A percentile compares a stretch with the other conserved stretches of the same genome.
These are phyloP conservation scores for Nasonia longicornis DNA, from an alignment of 1,140 invertebrate genomes.

Conservation along the genomic window DNA sequence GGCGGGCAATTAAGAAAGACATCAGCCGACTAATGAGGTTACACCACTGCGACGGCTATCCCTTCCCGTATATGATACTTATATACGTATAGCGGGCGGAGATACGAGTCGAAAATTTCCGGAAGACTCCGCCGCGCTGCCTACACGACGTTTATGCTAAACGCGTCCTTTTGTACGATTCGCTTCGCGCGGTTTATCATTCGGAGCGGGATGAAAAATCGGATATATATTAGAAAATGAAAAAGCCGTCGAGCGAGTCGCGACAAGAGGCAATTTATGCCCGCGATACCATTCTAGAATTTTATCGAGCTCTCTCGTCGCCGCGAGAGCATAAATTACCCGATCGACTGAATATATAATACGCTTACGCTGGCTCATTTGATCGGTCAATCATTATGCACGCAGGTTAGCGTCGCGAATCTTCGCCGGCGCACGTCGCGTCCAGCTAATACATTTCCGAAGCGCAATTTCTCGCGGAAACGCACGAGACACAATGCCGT, in stretches of 20 bases:
- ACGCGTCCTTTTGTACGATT: neutral
- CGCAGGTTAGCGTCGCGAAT: conserved; percentile 31
- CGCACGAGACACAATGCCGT: conserved; percentile 54
- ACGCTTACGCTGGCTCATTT: neutral
- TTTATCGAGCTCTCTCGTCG: neutral
- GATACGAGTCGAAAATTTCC: neutral
- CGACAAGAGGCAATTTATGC: neutral
- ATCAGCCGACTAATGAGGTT: conserved; percentile 66
- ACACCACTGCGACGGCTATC: conserved; percentile 55
- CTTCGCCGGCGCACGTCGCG: neutral
- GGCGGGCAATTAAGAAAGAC: conserved; percentile 65
- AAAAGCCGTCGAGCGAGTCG: neutral
- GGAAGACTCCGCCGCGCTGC: neutral
- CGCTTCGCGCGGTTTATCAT: conserved; percentile 34
- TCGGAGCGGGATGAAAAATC: neutral
- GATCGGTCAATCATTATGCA: conserved; percentile 1
- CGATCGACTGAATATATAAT: neutral
- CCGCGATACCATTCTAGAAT: neutral
- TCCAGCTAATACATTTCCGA: conserved; percentile 17
- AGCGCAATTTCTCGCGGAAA: conserved; percentile 33
- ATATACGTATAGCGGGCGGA: too few species aligned
- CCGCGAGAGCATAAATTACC: neutral
- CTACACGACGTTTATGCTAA: neutral
- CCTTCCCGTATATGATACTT: neutral
- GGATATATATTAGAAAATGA: neutral